Evolutionary conservation across 2,113 vertebrate species (phyloP).

Genomic region (Pandion haliaetus): DNA sequence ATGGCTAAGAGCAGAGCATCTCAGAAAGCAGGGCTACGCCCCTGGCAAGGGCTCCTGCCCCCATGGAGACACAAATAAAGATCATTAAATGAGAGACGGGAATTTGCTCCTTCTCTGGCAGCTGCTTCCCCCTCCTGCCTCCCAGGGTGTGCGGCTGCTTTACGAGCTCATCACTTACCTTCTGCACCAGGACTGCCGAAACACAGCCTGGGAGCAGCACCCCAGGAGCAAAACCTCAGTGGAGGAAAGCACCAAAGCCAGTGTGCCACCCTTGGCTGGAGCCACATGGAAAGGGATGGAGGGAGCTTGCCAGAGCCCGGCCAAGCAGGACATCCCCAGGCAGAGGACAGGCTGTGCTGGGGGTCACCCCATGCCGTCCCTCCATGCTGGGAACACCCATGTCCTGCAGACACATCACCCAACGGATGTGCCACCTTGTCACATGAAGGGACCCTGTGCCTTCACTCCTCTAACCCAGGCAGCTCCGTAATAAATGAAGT

Average conservation of each 20-base stretch:
- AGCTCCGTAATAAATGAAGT: not conserved
- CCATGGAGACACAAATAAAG: not conserved
- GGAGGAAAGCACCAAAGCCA: not conserved
- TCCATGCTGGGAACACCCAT: fast-evolving
- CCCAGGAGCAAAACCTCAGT: fast-evolving
- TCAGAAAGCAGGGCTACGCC: not conserved
- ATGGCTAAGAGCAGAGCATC: not conserved
- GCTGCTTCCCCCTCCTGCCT: not conserved
- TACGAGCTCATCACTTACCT: not conserved
- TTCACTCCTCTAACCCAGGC: not conserved
- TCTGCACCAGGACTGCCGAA: not conserved
- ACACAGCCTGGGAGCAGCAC: not conserved
- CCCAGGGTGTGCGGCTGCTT: fast-evolving
- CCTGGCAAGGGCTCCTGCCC: not conserved
- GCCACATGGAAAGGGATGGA: fast-evolving
- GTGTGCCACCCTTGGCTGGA: fast-evolving
- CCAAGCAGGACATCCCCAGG: not conserved
- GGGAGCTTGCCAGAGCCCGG: fast-evolving
- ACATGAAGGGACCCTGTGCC: not conserved
- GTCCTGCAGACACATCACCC: not conserved
- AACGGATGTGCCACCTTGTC: fast-evolving
- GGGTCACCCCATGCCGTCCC: not conserved
- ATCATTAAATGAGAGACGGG: not conserved
- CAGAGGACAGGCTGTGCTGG: not conserved
- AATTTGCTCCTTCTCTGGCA: not conserved